Evolutionary conservation across 2,797 vertebrate species (phyloP).

Genomic region (Cygnus olor): DNA sequence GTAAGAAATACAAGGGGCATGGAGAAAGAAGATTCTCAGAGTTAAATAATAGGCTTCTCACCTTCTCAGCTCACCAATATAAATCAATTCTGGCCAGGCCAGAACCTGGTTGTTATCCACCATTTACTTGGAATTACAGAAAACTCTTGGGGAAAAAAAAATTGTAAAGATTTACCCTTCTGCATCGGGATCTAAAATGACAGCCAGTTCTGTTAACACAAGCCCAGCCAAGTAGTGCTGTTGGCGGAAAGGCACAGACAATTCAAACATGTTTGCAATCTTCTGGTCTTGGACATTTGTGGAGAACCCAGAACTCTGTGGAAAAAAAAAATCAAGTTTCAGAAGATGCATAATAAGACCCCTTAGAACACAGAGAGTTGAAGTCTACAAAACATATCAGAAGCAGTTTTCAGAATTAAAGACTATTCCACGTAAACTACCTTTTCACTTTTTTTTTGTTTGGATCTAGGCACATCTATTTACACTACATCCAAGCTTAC

Average conservation of each 20-base stretch:
- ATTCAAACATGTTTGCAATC: conserved; percentile 98
- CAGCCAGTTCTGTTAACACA: conserved; percentile 91
- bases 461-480: neutral
- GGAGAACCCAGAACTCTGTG: conserved; percentile 97
- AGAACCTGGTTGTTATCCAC: neutral
- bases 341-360: neutral
- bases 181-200: conserved; percentile 96
- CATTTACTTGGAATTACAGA: neutral
- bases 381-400: neutral
- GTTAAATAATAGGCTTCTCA: neutral
- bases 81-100: neutral
- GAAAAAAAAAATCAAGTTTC: neutral
- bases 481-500: neutral
- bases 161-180: conserved; percentile 86
- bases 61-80: neutral
- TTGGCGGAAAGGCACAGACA: conserved; percentile 96
- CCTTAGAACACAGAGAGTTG: neutral
- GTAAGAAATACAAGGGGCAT: neutral
- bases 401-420: neutral
- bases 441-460: neutral
- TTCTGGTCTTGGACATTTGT: conserved; percentile 97
- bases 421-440: neutral
- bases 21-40: neutral
- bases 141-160: neutral
- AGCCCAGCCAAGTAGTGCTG: conserved; percentile 96